These are phyloP conservation scores for Heliconius eleuchia DNA, from an alignment of 1,140 invertebrate species.

Conservation along the genomic window DNA sequence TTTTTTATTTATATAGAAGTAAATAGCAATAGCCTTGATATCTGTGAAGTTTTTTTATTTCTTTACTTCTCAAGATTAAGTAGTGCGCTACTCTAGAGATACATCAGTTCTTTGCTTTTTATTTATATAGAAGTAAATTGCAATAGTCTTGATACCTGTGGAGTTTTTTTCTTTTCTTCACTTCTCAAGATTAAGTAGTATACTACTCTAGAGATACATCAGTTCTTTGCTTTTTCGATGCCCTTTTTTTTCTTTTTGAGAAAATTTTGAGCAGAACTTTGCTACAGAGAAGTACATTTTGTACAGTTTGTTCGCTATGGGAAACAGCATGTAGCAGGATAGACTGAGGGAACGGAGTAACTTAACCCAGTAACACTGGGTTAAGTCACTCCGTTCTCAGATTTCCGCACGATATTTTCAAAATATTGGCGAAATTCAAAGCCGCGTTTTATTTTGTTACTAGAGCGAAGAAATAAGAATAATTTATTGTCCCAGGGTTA, in stretches of 20 bases:
- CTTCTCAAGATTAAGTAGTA: too few relatives aligned
- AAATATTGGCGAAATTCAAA: neutral
- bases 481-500: too few relatives aligned
- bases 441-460: neutral
- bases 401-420: neutral
- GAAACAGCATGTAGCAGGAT: too few relatives aligned
- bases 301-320: too few relatives aligned
- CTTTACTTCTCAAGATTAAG: too few relatives aligned
- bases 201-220: too few relatives aligned
- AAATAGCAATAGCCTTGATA: neutral
- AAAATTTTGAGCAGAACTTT: too few relatives aligned
- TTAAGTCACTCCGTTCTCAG: neutral
- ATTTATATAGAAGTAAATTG: conserved; percentile 2
- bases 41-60: neutral
- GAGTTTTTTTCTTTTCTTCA: neutral
- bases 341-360: neutral
- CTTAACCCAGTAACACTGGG: neutral
- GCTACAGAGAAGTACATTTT: neutral
- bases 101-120: neutral
- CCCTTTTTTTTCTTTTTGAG: too few relatives aligned
- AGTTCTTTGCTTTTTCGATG: too few relatives aligned
- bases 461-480: neutral
- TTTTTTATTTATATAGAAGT: neutral
- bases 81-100: too few relatives aligned
- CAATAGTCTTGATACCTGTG: neutral